Percentiles rank a stretch among this genome's conserved stretches.
phyloP scores from a whole-genome alignment of 2,797 vertebrate species.

The Sebastes taczanowskii region DNA sequence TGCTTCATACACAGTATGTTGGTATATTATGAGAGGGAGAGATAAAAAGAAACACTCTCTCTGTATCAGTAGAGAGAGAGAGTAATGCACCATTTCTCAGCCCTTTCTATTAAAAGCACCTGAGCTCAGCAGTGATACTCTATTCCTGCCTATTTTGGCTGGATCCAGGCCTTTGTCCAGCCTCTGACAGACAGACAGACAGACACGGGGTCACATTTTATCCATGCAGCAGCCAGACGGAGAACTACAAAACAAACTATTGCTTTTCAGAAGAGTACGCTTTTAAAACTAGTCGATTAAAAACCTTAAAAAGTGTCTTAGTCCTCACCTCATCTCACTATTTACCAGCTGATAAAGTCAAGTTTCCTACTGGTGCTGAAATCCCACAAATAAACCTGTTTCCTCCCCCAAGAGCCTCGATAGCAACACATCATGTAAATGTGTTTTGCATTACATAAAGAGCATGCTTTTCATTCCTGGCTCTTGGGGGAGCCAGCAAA shows the following conservation, averaged over 20 bases:
- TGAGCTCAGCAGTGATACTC: constrained; percentile 39
- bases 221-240: neutral
- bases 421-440: constrained; percentile 25
- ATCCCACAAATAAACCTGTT: neutral
- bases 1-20: neutral
- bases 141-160: constrained; percentile 37
- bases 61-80: neutral
- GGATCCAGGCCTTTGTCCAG: constrained; percentile 41
- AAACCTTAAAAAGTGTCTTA: neutral
- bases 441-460: constrained; percentile 38
- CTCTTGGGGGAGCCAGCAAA: constrained; percentile 18
- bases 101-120: constrained; percentile 58
- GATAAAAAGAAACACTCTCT: neutral
- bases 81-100: constrained; percentile 16
- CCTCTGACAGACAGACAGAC: neutral
- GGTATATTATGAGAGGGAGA: neutral
- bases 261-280: neutral
- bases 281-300: neutral
- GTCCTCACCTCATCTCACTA: neutral
- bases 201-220: neutral
- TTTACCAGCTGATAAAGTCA: neutral
- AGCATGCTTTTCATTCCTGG: constrained; percentile 34
- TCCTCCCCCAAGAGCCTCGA: neutral
- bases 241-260: neutral
- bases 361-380: neutral